These are phyloP conservation scores for Nemurella pictetii DNA, from an alignment of 2,888 invertebrate species.

Conservation along the genomic window DNA sequence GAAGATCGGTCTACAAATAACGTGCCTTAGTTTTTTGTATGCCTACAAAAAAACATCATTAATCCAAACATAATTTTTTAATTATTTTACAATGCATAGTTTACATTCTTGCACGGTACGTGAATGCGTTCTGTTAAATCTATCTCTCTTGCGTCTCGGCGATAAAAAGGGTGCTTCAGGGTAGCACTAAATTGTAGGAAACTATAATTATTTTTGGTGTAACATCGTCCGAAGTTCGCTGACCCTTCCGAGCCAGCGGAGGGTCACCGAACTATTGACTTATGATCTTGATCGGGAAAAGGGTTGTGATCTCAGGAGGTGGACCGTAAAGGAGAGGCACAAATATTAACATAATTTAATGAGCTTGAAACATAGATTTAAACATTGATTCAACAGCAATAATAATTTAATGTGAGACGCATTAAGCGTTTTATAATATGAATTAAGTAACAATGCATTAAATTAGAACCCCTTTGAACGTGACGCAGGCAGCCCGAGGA, in stretches of 20 bases:
- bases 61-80: slow-evolving; percentile 17
- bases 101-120: slow-evolving; percentile 17
- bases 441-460: neutral
- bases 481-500: neutral
- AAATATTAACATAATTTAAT: neutral
- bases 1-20: neutral
- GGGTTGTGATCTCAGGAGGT: slow-evolving; percentile 7
- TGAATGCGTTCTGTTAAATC: neutral
- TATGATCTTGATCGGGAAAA: neutral
- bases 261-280: slow-evolving; percentile 18
- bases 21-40: neutral
- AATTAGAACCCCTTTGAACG: neutral
- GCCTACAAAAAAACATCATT: neutral
- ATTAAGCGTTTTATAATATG: slow-evolving; percentile 7
- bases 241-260: slow-evolving; percentile 1
- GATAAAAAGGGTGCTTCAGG: slow-evolving; percentile 1
- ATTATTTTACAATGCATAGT: slow-evolving; percentile 24
- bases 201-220: slow-evolving; percentile 22
- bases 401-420: neutral
- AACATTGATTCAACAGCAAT: neutral
- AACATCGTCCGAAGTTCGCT: neutral
- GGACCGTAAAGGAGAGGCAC: neutral
- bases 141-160: neutral
- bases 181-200: slow-evolving; percentile 23
- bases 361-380: neutral